Percentiles rank a stretch among this genome's conserved stretches.
These are phyloP conservation scores for Carassius carassius DNA, from an alignment of 2,113 vertebrate species.

Conservation along the genomic window DNA sequence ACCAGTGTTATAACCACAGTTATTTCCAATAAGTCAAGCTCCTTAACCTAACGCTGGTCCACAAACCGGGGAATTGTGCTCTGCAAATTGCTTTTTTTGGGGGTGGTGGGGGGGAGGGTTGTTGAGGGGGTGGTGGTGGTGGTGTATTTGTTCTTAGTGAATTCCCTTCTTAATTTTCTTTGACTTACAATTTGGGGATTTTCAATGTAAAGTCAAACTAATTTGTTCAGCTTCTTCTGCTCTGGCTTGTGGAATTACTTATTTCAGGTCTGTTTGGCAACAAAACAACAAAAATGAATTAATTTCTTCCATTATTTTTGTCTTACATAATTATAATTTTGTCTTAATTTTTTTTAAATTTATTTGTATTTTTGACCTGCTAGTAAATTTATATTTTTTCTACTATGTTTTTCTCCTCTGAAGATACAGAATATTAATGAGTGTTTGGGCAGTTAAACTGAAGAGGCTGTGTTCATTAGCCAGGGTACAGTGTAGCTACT, in stretches of 20 bases:
- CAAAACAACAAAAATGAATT: not conserved
- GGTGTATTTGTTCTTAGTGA: not conserved
- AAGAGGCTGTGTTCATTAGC: constrained; percentile 19
- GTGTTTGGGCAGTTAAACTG: constrained; percentile 12
- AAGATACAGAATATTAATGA: not conserved
- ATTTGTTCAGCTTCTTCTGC: not conserved
- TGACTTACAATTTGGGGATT: not conserved
- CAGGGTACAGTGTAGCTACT: not conserved
- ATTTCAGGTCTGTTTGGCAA: not conserved
- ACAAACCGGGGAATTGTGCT: not conserved
- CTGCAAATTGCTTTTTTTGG: not conserved
- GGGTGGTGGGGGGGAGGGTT: too few species aligned
- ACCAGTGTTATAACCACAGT: not conserved
- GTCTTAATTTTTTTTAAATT: too few species aligned
- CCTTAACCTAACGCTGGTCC: not conserved
- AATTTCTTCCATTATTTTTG: too few species aligned
- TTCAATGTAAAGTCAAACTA: not conserved
- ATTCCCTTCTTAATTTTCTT: not conserved
- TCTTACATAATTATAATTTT: too few species aligned
- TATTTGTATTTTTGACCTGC: not conserved
- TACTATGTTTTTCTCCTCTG: not conserved
- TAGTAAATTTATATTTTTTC: not conserved
- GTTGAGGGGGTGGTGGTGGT: too few species aligned
- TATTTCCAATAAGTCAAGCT: not conserved
- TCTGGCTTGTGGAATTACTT: not conserved